Percentiles rank a stretch among this genome's conserved stretches.
phyloP scores from a whole-genome alignment of 2,113 vertebrate genomes.

The Leptocoma aspasia region DNA sequence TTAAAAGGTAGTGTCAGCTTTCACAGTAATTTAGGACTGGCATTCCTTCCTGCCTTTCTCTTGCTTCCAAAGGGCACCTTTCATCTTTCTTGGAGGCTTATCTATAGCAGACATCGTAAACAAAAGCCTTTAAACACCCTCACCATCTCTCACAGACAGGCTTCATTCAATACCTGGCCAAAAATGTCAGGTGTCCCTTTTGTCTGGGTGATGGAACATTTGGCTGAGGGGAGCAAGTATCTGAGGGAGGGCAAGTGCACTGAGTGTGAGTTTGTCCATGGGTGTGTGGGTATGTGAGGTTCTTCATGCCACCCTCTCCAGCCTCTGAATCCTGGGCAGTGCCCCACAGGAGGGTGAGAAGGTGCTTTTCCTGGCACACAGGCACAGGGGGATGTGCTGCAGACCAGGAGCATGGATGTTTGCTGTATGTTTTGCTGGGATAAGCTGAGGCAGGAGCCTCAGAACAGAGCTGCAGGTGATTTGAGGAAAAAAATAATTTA shows the following conservation, averaged over 20 bases:
- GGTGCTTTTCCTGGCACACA: background rate
- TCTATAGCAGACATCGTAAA: background rate
- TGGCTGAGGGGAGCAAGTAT: background rate
- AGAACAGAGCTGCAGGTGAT: background rate
- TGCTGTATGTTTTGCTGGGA: background rate
- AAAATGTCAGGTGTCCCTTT: background rate
- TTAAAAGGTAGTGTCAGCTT: slow-evolving; percentile 31
- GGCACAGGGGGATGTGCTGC: fast-evolving
- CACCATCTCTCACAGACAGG: fast-evolving
- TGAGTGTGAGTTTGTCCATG: background rate
- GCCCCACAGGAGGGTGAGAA: background rate
- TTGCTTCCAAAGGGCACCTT: background rate
- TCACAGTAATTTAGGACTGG: slow-evolving; percentile 14
- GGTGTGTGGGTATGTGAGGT: background rate
- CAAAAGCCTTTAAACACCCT: background rate
- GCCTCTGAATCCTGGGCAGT: background rate
- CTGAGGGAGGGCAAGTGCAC: background rate
- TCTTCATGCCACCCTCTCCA: background rate
- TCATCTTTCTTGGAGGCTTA: slow-evolving; percentile 27
- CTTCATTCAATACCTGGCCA: background rate
- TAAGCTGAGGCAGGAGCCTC: background rate
- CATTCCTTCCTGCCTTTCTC: background rate
- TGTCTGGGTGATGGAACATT: fast-evolving
- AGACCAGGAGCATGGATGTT: background rate
- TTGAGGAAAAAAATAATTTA: fast-evolving